Percentiles rank a stretch among this genome's conserved stretches.
These are phyloP conservation scores for Neotoma lepida DNA, from an alignment of 2,113 vertebrate genomes.

Conservation along the genomic window DNA sequence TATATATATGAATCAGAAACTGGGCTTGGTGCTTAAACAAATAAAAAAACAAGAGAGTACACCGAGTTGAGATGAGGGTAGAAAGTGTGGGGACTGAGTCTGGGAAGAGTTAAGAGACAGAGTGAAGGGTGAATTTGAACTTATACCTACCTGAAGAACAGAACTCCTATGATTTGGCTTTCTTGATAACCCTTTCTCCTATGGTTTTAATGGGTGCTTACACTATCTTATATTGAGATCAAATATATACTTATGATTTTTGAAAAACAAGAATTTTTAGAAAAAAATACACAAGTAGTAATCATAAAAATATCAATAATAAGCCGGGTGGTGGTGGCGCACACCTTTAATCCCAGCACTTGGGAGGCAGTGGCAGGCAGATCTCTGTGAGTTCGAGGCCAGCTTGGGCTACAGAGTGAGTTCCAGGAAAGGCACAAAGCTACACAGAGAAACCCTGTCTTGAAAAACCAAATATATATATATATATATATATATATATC, in stretches of 20 bases:
- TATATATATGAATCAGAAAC: neutral
- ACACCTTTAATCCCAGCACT: too few species aligned
- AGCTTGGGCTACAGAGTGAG: too few species aligned
- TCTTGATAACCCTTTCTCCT: neutral
- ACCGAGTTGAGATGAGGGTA: neutral
- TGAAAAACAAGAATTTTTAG: neutral
- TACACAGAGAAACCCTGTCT: too few species aligned
- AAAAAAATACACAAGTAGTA: neutral
- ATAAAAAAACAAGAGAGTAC: neutral
- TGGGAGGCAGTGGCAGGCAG: too few species aligned
- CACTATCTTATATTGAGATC: neutral
- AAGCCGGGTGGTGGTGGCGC: too few species aligned
- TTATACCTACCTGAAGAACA: neutral
- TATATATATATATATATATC: too few species aligned
- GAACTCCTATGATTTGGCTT: neutral
- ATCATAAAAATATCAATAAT: neutral
- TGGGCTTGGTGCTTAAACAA: neutral
- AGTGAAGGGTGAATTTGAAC: neutral
- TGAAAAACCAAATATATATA: too few species aligned
- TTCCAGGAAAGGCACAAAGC: too few species aligned
- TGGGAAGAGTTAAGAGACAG: neutral
- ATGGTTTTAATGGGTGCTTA: neutral
- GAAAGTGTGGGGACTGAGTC: too few species aligned
- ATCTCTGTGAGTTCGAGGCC: too few species aligned
- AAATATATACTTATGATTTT: neutral